A percentile compares a stretch with the other conserved stretches of the same genome.
Conservation (phyloP, 1,140 invertebrate genomes). For the Euwallacea fornicatus region DNA sequence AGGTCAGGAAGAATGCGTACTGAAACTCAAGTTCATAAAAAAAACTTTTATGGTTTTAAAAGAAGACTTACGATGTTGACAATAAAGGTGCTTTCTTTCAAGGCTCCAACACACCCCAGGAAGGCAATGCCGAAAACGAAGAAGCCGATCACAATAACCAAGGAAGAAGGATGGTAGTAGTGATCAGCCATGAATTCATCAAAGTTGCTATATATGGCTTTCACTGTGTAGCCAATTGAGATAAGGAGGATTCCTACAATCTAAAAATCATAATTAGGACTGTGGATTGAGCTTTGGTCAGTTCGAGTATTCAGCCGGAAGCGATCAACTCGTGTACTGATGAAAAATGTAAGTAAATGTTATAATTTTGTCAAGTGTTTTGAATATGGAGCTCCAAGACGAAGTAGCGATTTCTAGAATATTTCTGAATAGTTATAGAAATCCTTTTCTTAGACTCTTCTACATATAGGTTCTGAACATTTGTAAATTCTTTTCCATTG, state of each 20-base stretch:
- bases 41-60: not conserved
- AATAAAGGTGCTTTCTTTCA: constrained; percentile 81
- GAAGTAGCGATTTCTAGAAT: too few species aligned
- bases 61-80: constrained; percentile 68
- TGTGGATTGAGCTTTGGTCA: too few species aligned
- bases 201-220: constrained; percentile 73
- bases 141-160: constrained; percentile 75
- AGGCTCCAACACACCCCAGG: constrained; percentile 79
- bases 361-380: not conserved
- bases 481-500: too few species aligned
- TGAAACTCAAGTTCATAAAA: constrained; percentile 52
- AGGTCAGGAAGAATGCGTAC: constrained; percentile 77
- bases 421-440: too few species aligned
- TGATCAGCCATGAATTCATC: constrained; percentile 67
- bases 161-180: constrained; percentile 71
- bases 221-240: constrained; percentile 75
- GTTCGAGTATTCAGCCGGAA: too few species aligned
- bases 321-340: too few species aligned
- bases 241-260: constrained; percentile 74
- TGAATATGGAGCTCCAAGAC: too few species aligned
- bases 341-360: not conserved
- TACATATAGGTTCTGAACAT: too few species aligned
- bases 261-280: constrained; percentile 52
- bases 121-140: constrained; percentile 77
- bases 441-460: too few species aligned